Evolutionary conservation across 1,140 invertebrate genomes (phyloP).

Genomic region (Schlechtendalia chinensis): DNA sequence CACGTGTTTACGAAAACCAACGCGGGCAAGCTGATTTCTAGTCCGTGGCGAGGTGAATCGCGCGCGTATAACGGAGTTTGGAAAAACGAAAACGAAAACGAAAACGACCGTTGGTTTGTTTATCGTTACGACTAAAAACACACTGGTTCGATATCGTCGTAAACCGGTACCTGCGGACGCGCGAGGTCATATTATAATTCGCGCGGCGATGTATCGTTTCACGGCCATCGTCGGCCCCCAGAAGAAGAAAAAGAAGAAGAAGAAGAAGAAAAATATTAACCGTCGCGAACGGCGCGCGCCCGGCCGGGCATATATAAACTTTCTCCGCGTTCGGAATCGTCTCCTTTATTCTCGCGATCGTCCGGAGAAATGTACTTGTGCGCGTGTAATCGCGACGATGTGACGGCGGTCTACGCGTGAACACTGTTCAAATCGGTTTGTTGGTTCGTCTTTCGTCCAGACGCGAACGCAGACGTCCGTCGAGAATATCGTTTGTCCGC

Average conservation of each 20-base stretch:
- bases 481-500: neutral
- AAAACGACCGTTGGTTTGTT: too few species aligned
- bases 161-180: neutral
- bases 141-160: neutral
- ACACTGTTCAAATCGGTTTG: too few species aligned
- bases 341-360: slow-evolving; percentile 40
- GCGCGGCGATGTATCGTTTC: neutral
- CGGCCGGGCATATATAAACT: slow-evolving; percentile 21
- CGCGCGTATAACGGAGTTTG: too few species aligned
- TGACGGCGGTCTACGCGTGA: neutral
- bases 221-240: slow-evolving; percentile 25
- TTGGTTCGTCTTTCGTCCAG: too few species aligned
- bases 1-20: too few species aligned
- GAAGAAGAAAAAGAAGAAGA: too few species aligned
- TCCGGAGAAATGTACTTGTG: slow-evolving; percentile 10
- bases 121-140: too few species aligned
- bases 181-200: too few species aligned
- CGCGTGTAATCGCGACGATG: neutral
- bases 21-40: too few species aligned
- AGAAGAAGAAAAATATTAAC: neutral
- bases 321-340: slow-evolving; percentile 33
- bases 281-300: too few species aligned
- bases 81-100: too few species aligned
- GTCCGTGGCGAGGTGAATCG: too few species aligned
- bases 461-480: neutral